Conservation (phyloP, 2,888 invertebrate genomes). For the Cosmia trapezina region DNA sequence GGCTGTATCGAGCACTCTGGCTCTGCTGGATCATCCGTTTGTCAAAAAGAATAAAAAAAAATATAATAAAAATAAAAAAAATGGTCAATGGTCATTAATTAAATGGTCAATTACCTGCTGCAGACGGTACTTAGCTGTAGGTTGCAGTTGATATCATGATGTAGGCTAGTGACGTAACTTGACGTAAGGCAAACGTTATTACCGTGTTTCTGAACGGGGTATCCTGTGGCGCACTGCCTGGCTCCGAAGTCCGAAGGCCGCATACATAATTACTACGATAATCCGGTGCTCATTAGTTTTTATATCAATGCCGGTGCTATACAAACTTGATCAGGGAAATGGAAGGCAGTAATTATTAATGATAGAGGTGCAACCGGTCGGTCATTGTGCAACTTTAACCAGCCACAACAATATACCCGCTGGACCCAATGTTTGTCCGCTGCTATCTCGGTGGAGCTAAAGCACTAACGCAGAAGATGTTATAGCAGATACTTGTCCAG, state of each 20-base stretch:
- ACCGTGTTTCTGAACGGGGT: constrained; percentile 12
- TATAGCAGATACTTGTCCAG: no score
- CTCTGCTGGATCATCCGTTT: background rate
- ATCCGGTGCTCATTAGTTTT: constrained; percentile 29
- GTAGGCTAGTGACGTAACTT: background rate
- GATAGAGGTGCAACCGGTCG: background rate
- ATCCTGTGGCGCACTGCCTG: constrained; percentile 24
- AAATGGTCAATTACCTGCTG: background rate
- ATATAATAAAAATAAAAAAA: no score
- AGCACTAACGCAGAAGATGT: background rate
- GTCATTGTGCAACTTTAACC: constrained; percentile 12
- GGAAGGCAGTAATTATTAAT: constrained; percentile 11
- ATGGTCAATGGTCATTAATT: no score
- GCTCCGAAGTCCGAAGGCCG: constrained; percentile 5
- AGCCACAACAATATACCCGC: background rate
- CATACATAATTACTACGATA: background rate
- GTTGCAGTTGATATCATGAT: background rate
- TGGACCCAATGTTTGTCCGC: background rate
- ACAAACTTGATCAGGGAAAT: background rate
- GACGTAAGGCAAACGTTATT: background rate
- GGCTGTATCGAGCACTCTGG: background rate
- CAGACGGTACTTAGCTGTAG: no score
- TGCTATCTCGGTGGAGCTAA: background rate
- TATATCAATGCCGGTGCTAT: no score
- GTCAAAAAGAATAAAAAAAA: background rate